phyloP scores from a whole-genome alignment of 2,113 vertebrate genomes.

The Pygathrix nemaeus region DNA sequence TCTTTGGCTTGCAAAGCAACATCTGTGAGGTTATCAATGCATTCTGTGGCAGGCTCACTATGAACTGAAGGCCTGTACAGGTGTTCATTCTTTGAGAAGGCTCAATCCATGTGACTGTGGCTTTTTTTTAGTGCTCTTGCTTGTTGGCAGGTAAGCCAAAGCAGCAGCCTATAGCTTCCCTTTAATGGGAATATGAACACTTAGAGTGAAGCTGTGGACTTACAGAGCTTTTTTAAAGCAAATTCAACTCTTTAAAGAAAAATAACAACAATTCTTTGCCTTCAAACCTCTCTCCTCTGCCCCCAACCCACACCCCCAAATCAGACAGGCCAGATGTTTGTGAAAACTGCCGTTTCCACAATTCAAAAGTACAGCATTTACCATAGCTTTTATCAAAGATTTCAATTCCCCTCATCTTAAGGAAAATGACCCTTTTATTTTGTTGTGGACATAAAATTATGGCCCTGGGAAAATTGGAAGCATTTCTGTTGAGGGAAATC shows the following conservation, averaged over 20 bases:
- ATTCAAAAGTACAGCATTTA: constrained; percentile 94
- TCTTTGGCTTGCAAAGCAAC: not conserved
- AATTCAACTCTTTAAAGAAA: constrained; percentile 70
- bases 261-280: constrained; percentile 5
- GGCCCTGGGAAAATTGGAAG: constrained; percentile 97
- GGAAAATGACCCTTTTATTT: constrained; percentile 99
- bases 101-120: not conserved
- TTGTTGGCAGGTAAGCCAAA: constrained; percentile 12
- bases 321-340: constrained; percentile 85
- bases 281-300: constrained; percentile 14
- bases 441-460: constrained; percentile 99
- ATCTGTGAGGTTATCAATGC: not conserved
- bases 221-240: constrained; percentile 60
- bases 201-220: not conserved
- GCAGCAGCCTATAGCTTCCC: not conserved
- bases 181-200: constrained; percentile 39
- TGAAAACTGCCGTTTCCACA: constrained; percentile 87
- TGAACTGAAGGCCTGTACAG: not conserved
- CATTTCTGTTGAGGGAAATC: constrained; percentile 97
- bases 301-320: constrained; percentile 44
- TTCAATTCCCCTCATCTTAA: constrained; percentile 94
- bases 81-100: constrained; percentile 31
- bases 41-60: not conserved
- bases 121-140: not conserved
- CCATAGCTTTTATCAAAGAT: constrained; percentile 94